A percentile compares a stretch with the other conserved stretches of the same genome.
Conservation (phyloP, 2,113 vertebrate genomes). For the Willisornis vidua region DNA sequence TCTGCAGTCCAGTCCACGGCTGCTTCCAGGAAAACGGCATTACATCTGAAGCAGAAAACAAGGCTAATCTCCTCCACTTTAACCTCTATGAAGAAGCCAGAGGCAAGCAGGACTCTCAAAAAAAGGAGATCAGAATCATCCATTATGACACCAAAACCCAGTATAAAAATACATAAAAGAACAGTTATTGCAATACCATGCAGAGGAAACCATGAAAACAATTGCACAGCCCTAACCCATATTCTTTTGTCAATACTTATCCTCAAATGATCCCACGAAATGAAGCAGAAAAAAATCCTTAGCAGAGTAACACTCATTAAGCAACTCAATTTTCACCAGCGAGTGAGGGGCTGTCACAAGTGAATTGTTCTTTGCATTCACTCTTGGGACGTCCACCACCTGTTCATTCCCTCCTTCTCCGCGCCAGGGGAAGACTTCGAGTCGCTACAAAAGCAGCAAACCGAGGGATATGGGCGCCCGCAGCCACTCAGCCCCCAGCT, state of each 20-base stretch:
- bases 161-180: neutral
- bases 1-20: neutral
- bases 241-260: slow-evolving; percentile 15
- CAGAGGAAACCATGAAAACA: neutral
- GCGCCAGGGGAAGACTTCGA: neutral
- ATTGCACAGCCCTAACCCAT: neutral
- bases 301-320: slow-evolving; percentile 24
- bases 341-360: neutral
- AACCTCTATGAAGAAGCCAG: neutral
- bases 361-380: neutral
- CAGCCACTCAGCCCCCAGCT: neutral
- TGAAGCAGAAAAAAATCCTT: slow-evolving; percentile 40
- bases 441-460: neutral
- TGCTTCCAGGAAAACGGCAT: neutral
- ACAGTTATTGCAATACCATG: neutral
- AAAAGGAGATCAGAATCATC: neutral
- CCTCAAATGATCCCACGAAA: slow-evolving; percentile 31
- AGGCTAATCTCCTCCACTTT: neutral
- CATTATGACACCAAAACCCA: neutral
- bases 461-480: neutral
- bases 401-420: neutral
- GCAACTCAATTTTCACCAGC: slow-evolving; percentile 8
- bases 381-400: slow-evolving; percentile 26
- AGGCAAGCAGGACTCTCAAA: neutral
- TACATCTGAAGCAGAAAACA: slow-evolving; percentile 34